phyloP scores from a whole-genome alignment of 2,888 invertebrate genomes.

The Brachyptera putata region DNA sequence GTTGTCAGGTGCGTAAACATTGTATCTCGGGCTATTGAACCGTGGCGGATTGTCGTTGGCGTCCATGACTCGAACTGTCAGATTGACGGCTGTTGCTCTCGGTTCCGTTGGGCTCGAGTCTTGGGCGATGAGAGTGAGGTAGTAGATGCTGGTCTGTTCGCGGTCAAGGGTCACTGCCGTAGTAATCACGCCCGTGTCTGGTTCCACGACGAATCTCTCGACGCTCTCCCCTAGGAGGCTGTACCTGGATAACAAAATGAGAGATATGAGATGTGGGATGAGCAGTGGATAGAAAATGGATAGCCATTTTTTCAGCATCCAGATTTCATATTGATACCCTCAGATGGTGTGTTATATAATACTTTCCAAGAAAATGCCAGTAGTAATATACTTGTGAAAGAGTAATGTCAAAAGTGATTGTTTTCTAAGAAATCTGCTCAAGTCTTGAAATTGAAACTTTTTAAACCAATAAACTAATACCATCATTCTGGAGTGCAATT shows the following conservation, averaged over 20 bases:
- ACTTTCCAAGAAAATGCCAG: no score
- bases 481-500: no score
- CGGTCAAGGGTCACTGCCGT: slow-evolving; percentile 71
- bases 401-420: no score
- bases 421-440: no score
- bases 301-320: no score
- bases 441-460: no score
- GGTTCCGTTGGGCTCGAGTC: slow-evolving; percentile 86
- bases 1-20: slow-evolving; percentile 76
- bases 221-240: slow-evolving; percentile 77
- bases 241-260: slow-evolving; percentile 51
- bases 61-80: slow-evolving; percentile 74
- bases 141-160: slow-evolving; percentile 71
- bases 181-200: slow-evolving; percentile 71
- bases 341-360: no score
- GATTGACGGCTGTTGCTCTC: slow-evolving; percentile 73
- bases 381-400: no score
- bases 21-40: slow-evolving; percentile 70
- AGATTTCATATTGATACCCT: no score
- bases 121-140: slow-evolving; percentile 79
- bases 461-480: no score
- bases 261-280: no score
- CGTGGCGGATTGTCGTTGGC: slow-evolving; percentile 82
- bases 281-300: no score
- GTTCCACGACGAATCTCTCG: slow-evolving; percentile 74